Percentiles rank a stretch among this genome's conserved stretches.
phyloP scores from a whole-genome alignment of 2,797 vertebrate genomes.

The Psittacula echo region DNA sequence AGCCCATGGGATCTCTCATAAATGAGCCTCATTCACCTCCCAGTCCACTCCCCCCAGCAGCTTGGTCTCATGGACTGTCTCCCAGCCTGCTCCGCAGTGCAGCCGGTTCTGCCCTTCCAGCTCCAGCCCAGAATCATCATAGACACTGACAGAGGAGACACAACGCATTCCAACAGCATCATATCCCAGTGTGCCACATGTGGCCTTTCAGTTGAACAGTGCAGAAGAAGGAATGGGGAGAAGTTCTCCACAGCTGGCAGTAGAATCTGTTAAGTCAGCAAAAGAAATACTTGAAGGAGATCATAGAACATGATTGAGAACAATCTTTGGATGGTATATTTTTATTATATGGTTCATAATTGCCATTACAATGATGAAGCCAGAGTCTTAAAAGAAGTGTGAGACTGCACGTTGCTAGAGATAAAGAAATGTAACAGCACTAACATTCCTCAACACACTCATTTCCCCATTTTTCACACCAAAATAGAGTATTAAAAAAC shows the following conservation, averaged over 20 bases:
- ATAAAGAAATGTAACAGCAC: conserved; percentile 41
- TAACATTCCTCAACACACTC: conserved; percentile 33
- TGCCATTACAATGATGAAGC: conserved; percentile 63
- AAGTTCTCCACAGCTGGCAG: neutral
- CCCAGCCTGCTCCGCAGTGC: neutral
- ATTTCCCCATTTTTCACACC: conserved; percentile 3
- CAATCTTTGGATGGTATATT: neutral
- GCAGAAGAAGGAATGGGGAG: rapidly evolving
- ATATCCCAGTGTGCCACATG: rapidly evolving
- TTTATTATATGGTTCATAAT: conserved; percentile 54
- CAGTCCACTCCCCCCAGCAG: too few species aligned
- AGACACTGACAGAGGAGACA: rapidly evolving
- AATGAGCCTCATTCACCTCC: neutral
- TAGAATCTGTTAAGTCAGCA: neutral
- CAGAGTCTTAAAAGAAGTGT: conserved; percentile 47
- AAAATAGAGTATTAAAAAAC: neutral
- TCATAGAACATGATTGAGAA: neutral
- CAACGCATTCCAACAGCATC: neutral
- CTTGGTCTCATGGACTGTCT: rapidly evolving
- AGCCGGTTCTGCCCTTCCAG: neutral
- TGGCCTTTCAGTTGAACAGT: neutral
- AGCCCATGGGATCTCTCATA: neutral
- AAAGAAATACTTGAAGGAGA: neutral
- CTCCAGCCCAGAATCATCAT: neutral
- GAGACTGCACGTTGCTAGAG: conserved; percentile 17